Conservation (phyloP, 2,113 vertebrate species). For the Burhinus bistriatus region DNA sequence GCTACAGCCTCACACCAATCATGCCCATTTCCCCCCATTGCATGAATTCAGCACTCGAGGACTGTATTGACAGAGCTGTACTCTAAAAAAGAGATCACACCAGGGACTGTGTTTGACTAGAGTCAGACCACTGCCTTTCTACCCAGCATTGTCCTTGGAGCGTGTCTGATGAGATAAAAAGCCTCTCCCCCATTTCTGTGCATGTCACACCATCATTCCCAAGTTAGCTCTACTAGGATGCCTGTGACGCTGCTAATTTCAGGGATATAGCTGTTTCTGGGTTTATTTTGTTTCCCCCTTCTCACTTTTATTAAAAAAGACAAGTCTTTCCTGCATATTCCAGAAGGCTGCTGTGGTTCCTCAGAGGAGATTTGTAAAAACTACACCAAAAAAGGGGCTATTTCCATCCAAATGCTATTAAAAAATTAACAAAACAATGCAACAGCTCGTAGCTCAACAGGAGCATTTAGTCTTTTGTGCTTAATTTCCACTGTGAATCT, state of each 20-base stretch:
- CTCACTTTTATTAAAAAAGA: conserved; percentile 9
- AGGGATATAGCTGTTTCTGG: neutral
- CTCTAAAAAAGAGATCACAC: neutral
- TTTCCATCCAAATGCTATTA: conserved; percentile 38
- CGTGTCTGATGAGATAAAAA: neutral
- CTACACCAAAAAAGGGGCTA: neutral
- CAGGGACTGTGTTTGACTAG: neutral
- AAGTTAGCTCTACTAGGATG: neutral
- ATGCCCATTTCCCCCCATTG: accelerated
- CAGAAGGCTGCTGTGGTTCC: conserved; percentile 1
- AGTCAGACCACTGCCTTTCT: neutral
- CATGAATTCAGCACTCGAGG: neutral
- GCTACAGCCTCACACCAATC: neutral
- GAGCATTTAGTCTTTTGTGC: conserved; percentile 20
- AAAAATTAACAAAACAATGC: conserved; percentile 42
- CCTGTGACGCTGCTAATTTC: neutral
- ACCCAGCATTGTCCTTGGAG: neutral
- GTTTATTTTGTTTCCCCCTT: neutral
- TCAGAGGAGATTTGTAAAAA: conserved; percentile 10
- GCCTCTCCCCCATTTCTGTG: neutral
- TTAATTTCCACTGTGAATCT: conserved; percentile 53
- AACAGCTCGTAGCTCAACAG: conserved; percentile 12
- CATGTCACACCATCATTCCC: neutral
- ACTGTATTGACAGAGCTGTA: neutral
- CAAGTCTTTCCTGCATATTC: neutral